Percentiles rank a stretch among this genome's conserved stretches.
Evolutionary conservation across 2,113 vertebrate genomes (phyloP).

Genomic region (Copsychus sechellarum): DNA sequence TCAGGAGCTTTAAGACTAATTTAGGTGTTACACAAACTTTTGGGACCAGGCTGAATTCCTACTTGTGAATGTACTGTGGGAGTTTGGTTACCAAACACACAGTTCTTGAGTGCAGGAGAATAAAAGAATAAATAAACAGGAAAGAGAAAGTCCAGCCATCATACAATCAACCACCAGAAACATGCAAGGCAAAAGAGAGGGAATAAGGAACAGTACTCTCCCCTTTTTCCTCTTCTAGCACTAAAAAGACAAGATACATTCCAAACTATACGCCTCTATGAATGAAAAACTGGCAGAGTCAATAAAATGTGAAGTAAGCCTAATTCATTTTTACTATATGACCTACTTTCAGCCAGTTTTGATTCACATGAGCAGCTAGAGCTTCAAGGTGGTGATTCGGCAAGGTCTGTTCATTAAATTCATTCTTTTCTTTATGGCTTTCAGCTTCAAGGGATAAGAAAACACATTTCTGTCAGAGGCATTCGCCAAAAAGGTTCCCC

Average conservation of each 20-base stretch:
- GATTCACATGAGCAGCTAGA: constrained; percentile 66
- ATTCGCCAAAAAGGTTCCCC: constrained; percentile 40
- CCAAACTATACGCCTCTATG: constrained; percentile 25
- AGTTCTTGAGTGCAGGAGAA: background rate
- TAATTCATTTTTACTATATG: constrained; percentile 75
- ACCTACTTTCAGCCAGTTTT: constrained; percentile 76
- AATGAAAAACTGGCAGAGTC: constrained; percentile 66
- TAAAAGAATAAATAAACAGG: background rate
- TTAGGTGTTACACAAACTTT: background rate
- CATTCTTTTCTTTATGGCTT: constrained; percentile 60
- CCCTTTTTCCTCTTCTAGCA: constrained; percentile 17
- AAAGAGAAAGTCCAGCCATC: background rate
- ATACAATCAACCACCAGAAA: background rate
- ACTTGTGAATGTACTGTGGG: rapidly evolving
- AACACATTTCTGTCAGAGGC: constrained; percentile 54
- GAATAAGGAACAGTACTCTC: background rate
- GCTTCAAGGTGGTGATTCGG: constrained; percentile 70
- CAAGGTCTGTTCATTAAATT: constrained; percentile 72
- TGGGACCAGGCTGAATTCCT: background rate
- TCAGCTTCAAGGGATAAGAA: constrained; percentile 64
- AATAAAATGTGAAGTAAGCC: constrained; percentile 70
- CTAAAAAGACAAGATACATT: constrained; percentile 40
- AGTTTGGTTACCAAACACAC: background rate
- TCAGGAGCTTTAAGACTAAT: background rate
- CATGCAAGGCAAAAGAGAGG: background rate